These are phyloP conservation scores for Penaeus chinensis DNA, from an alignment of 1,140 invertebrate species.

Conservation along the genomic window DNA sequence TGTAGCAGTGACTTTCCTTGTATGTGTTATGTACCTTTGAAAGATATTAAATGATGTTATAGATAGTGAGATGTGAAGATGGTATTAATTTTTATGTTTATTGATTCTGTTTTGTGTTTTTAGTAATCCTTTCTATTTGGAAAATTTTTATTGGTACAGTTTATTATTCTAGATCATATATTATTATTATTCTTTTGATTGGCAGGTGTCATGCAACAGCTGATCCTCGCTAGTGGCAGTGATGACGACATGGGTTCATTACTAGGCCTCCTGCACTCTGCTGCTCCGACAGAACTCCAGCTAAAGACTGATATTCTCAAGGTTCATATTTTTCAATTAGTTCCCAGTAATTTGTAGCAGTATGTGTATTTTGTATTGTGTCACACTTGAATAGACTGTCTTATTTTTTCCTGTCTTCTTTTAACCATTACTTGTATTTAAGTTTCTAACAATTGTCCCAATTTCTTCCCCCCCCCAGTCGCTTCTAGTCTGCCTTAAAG, in stretches of 20 bases:
- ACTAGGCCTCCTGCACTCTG: conserved; percentile 90
- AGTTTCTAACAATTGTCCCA: neutral
- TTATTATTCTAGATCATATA: conserved; percentile 66
- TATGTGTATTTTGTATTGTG: no score
- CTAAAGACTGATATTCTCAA: conserved; percentile 93
- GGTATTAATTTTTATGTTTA: no score
- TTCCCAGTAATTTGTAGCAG: neutral
- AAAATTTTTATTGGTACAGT: neutral
- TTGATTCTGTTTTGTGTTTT: neutral
- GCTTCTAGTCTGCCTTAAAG: conserved; percentile 86
- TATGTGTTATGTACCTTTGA: neutral
- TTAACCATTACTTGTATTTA: neutral
- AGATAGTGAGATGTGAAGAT: no score
- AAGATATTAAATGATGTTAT: neutral
- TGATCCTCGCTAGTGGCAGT: conserved; percentile 89
- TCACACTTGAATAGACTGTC: no score
- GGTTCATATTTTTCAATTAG: conserved; percentile 68
- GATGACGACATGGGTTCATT: conserved; percentile 96
- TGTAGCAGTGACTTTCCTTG: neutral
- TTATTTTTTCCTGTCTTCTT: neutral
- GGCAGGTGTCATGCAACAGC: conserved; percentile 76
- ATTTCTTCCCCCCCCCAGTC: conserved; percentile 71
- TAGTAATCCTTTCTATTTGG: neutral
- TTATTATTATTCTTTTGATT: conserved; percentile 27
- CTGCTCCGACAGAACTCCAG: conserved; percentile 80